Conservation (phyloP, 2,888 invertebrate species). For the Hirtodrosophila cameraria region DNA sequence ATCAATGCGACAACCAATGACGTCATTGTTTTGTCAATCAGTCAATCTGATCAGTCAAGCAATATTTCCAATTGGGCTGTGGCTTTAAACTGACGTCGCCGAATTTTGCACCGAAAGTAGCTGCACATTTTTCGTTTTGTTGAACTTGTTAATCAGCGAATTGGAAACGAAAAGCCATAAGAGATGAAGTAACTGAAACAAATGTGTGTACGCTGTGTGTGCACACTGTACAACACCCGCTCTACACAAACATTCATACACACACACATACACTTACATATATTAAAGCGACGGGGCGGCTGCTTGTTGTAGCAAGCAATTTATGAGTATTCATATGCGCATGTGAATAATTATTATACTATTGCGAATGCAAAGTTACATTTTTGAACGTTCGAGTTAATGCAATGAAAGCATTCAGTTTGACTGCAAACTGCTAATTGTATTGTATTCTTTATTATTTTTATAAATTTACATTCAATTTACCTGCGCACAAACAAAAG, state of each 20-base stretch:
- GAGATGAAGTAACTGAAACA: conserved; percentile 71
- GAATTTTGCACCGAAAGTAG: conserved; percentile 68
- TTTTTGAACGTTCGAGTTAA: conserved; percentile 7
- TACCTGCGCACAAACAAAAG: conserved; percentile 55
- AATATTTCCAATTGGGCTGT: conserved; percentile 34
- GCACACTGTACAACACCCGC: conserved; percentile 20
- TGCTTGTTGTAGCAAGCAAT: conserved; percentile 64
- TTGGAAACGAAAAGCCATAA: conserved; percentile 77
- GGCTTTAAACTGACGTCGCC: conserved; percentile 49
- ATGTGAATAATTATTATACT: conserved; percentile 43
- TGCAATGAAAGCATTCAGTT: not conserved
- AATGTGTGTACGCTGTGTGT: conserved; percentile 28
- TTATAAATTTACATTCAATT: not conserved
- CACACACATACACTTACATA: conserved; percentile 8
- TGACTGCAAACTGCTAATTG: not conserved
- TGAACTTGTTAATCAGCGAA: conserved; percentile 80
- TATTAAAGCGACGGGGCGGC: conserved; percentile 35
- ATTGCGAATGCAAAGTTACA: conserved; percentile 35
- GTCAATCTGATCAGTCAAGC: conserved; percentile 16
- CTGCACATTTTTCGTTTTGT: conserved; percentile 62
- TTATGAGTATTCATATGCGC: conserved; percentile 40
- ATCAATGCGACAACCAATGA: conserved; percentile 39
- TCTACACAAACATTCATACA: conserved; percentile 19
- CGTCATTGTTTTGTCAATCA: conserved; percentile 34
- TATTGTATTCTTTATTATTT: not conserved